Conservation (phyloP, 1,140 invertebrate genomes). For the Atta colombica region DNA sequence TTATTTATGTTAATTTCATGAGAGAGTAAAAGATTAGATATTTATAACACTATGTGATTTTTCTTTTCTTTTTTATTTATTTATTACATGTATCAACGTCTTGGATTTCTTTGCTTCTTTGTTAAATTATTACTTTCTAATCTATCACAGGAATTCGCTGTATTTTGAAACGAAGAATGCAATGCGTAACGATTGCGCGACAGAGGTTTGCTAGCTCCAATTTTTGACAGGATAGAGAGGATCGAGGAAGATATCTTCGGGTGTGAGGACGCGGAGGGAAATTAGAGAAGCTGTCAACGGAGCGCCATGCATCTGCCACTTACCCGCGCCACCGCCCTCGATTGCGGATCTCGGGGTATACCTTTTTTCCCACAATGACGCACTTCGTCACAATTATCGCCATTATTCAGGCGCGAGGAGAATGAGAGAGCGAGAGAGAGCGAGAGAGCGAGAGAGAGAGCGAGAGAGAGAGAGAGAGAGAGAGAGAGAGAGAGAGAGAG, state of each 20-base stretch:
- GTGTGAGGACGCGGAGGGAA: slow-evolving; percentile 69
- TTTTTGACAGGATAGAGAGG: slow-evolving; percentile 19
- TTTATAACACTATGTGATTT: background rate
- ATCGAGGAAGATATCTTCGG: slow-evolving; percentile 17
- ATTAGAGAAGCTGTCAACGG: slow-evolving; percentile 83
- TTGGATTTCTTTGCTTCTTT: background rate
- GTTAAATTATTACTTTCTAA: background rate
- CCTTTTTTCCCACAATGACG: slow-evolving; percentile 82
- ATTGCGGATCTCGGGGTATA: slow-evolving; percentile 69
- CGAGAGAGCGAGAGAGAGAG: background rate
- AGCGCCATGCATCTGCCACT: slow-evolving; percentile 83
- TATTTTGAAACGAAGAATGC: background rate
- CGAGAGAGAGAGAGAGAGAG: too few species aligned
- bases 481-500: too few species aligned
- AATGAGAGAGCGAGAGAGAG: slow-evolving; percentile 37
- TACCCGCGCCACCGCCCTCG: slow-evolving; percentile 77
- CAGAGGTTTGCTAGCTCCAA: background rate
- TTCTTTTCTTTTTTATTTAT: background rate
- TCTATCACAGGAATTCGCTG: background rate
- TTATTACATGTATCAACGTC: background rate
- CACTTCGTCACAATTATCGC: slow-evolving; percentile 84
- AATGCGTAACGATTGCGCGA: background rate
- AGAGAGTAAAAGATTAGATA: background rate
- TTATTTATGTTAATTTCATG: background rate
- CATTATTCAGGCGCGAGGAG: slow-evolving; percentile 79